These are phyloP conservation scores for Heterocephalus glaber DNA, from an alignment of 2,113 vertebrate genomes.

Conservation along the genomic window DNA sequence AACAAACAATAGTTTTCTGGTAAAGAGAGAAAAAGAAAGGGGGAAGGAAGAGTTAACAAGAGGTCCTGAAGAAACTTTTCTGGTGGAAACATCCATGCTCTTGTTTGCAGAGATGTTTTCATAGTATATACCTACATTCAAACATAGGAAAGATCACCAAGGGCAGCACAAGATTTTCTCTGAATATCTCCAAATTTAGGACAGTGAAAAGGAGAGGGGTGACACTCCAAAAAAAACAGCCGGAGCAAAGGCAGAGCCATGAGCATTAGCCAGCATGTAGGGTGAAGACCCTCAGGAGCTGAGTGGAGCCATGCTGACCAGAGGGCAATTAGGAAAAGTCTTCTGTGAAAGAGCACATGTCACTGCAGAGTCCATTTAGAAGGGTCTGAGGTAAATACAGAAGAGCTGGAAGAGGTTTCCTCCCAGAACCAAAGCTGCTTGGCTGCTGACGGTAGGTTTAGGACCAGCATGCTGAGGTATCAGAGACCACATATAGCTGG, in stretches of 20 bases:
- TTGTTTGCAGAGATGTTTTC: not conserved
- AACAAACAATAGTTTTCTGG: not conserved
- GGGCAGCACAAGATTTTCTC: not conserved
- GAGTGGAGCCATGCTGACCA: fast-evolving
- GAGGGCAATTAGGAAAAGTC: not conserved
- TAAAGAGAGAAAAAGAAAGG: not conserved
- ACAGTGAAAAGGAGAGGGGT: not conserved
- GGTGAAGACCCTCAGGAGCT: not conserved
- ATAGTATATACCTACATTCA: fast-evolving
- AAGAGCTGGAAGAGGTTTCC: not conserved
- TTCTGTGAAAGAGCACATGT: not conserved
- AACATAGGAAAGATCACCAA: not conserved
- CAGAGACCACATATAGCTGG: not conserved
- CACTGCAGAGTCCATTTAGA: not conserved
- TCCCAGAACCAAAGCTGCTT: not conserved
- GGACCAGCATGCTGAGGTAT: not conserved
- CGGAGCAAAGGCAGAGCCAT: not conserved
- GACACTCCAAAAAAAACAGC: not conserved
- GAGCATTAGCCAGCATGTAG: not conserved
- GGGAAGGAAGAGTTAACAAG: not conserved
- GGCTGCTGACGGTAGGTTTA: not conserved
- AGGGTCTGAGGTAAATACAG: too few relatives aligned
- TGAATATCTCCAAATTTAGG: not conserved
- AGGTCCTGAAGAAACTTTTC: not conserved
- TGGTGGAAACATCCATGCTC: fast-evolving